phyloP scores from a whole-genome alignment of 2,113 vertebrate species.

The Pseudolaguvia tuberculata region DNA sequence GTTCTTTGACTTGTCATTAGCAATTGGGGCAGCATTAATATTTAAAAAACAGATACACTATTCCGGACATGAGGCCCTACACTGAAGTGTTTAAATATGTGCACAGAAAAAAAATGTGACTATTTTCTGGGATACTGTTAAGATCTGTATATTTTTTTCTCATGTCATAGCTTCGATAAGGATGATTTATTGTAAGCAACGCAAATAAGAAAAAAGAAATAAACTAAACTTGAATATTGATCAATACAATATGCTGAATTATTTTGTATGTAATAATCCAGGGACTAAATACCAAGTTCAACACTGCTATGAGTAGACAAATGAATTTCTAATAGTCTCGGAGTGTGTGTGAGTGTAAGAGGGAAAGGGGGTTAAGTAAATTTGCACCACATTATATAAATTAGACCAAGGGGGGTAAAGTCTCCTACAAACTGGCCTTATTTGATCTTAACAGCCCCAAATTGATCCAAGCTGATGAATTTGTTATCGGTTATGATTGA shows the following conservation, averaged over 20 bases:
- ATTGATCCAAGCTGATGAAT: conserved; percentile 92
- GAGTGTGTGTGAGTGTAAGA: conserved; percentile 15
- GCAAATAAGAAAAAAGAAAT: neutral
- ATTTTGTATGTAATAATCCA: conserved; percentile 18
- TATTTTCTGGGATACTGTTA: conserved; percentile 30
- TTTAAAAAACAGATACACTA: conserved; percentile 74
- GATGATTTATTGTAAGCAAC: conserved; percentile 5
- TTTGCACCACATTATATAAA: conserved; percentile 83
- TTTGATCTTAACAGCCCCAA: conserved; percentile 83
- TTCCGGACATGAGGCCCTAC: conserved; percentile 37
- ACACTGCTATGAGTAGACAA: conserved; percentile 18
- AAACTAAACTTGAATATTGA: conserved; percentile 22
- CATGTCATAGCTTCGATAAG: conserved; percentile 6
- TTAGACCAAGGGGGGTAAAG: conserved; percentile 78
- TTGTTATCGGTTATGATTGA: conserved; percentile 83
- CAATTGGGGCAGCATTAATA: conserved; percentile 73
- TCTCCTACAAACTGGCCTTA: conserved; percentile 75
- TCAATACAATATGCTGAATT: conserved; percentile 1
- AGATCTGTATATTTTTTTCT: neutral
- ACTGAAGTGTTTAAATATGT: conserved; percentile 49
- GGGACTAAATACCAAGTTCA: neutral
- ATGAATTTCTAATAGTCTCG: conserved; percentile 20
- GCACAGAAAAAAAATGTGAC: conserved; percentile 33
- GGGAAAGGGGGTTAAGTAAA: conserved; percentile 57
- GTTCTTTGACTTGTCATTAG: conserved; percentile 74